phyloP scores from a whole-genome alignment of 2,797 vertebrate genomes.

The Botia kubotai region DNA sequence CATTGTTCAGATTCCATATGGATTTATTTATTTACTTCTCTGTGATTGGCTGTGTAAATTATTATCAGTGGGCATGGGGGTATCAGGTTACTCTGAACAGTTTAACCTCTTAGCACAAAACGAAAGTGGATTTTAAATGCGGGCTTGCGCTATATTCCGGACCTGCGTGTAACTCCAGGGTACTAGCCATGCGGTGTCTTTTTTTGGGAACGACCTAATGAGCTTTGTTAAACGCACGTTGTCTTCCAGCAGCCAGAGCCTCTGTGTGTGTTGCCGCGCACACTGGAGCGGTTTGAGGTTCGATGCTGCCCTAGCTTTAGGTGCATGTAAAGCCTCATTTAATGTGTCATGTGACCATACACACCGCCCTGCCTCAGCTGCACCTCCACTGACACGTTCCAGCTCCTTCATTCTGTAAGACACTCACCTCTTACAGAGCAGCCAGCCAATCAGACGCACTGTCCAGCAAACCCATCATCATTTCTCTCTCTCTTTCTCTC shows the following conservation, averaged over 20 bases:
- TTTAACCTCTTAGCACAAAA: neutral
- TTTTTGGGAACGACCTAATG: conserved; percentile 54
- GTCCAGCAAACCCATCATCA: conserved; percentile 31
- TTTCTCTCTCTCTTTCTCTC: conserved; percentile 56
- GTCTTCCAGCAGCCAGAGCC: conserved; percentile 38
- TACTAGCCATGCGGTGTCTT: conserved; percentile 47
- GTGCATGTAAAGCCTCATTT: conserved; percentile 65
- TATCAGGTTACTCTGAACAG: conserved; percentile 12
- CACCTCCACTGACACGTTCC: conserved; percentile 52
- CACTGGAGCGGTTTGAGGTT: conserved; percentile 37
- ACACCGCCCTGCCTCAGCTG: conserved; percentile 56
- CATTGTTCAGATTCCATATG: conserved; percentile 27
- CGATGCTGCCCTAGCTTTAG: conserved; percentile 37
- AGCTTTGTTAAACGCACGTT: conserved; percentile 35
- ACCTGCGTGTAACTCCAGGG: neutral
- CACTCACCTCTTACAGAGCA: conserved; percentile 56
- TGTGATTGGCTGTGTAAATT: conserved; percentile 44
- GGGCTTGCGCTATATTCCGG: conserved; percentile 20
- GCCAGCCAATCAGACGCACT: conserved; percentile 44
- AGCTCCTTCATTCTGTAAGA: conserved; percentile 58
- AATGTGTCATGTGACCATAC: conserved; percentile 60
- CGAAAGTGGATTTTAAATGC: conserved; percentile 9
- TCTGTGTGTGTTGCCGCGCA: conserved; percentile 39
- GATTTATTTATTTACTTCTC: conserved; percentile 23
- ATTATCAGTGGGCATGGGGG: conserved; percentile 36